phyloP scores from a whole-genome alignment of 2,797 vertebrate genomes.

The Antrozous pallidus region DNA sequence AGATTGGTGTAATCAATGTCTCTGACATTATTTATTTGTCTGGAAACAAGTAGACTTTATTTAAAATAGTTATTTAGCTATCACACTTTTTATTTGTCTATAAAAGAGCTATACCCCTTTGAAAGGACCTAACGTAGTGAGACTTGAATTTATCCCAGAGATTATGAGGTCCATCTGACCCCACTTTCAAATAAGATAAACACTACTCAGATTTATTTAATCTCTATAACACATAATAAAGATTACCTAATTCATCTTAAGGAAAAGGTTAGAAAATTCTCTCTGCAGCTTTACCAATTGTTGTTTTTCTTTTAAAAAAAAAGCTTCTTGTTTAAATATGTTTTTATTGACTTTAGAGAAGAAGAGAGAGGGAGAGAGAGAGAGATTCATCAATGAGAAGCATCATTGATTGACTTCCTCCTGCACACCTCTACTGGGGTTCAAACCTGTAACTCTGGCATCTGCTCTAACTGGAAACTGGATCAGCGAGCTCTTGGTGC shows the following conservation, averaged over 20 bases:
- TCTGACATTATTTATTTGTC: conserved; percentile 61
- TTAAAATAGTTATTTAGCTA: conserved; percentile 44
- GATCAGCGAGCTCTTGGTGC: no score
- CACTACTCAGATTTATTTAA: not conserved
- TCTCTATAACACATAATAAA: not conserved
- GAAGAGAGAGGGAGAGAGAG: no score
- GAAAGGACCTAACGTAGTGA: not conserved
- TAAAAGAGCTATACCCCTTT: not conserved
- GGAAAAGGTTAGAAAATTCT: not conserved
- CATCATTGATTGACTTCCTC: no score
- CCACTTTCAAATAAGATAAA: conserved; percentile 15
- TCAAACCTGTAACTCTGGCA: no score
- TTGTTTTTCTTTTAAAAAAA: conserved; percentile 23
- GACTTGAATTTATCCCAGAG: conserved; percentile 3
- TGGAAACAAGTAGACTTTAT: conserved; percentile 42
- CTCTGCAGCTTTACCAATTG: not conserved
- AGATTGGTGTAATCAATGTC: conserved; percentile 70
- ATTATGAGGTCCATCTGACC: not conserved
- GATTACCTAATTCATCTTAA: not conserved
- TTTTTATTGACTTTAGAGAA: no score
- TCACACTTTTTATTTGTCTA: conserved; percentile 41
- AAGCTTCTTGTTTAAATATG: not conserved
- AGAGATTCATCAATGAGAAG: no score
- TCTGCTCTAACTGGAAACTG: no score
- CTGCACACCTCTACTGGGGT: no score